Evolutionary conservation across 2,888 invertebrate genomes (phyloP), one percentile per base, ranked within the genome.

Genomic region (Diabrotica balteata): DNA sequence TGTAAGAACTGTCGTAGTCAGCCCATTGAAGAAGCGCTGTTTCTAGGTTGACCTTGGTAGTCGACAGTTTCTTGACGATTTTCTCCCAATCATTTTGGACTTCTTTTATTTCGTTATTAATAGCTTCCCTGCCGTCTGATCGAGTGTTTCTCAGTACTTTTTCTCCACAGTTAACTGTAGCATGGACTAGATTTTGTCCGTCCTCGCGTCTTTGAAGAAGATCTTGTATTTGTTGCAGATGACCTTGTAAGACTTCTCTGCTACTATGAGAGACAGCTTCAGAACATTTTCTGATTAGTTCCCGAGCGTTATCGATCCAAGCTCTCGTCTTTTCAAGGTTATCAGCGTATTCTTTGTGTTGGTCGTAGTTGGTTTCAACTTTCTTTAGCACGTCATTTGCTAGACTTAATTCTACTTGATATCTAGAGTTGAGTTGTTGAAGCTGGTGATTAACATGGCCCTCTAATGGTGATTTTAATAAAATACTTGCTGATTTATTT

Each of bases 11-110:
- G 81, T 94, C 96, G 82, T 96, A 97, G 81, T 97, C 96, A 7
- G 96, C 95, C 97, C 97, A 97, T 88, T 97, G 96, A 51, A 97
- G 86, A 10, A 96, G 86, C 75, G 93, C 92, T 0, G 95, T 95
- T 84, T 97, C 97, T 49, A 97, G 84, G 77, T 94, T 92, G 10
- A 95, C 95, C 84, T 96, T 96, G 0, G 94, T 93, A 0, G 93
- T 95, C 0, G 94, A 93, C 88, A 96, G 93, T 83, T 95, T 96
- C 84, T 94, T 94, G 0, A 95, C 93, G 9, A 96, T 86, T 69
- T 95, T 88, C 80, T 96, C 95, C 96, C 97, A 97, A 78, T 97
- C 96, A 67, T 89, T 91, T 85, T 96, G 95, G 45, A 97, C 87
- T 79, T 95, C 95, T 81, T 94, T 95, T 73, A 97, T 87, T 84